These are phyloP conservation scores for Papilio helenus DNA, from an alignment of 1,140 invertebrate species.

Conservation along the genomic window DNA sequence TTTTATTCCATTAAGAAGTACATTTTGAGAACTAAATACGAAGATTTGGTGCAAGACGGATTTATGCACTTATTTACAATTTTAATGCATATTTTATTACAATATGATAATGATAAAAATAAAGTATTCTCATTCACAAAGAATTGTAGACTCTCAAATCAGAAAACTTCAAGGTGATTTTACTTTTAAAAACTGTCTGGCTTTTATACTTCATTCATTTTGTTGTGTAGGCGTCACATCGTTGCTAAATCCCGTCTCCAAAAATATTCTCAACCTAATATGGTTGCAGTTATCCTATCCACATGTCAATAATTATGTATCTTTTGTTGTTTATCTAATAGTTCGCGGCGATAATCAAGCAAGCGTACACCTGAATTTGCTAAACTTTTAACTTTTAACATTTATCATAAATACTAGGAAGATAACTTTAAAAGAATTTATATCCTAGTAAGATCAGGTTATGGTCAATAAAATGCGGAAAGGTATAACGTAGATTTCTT, in stretches of 20 bases:
- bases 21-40: neutral
- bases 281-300: neutral
- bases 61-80: neutral
- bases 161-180: neutral
- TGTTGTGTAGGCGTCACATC: neutral
- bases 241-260: neutral
- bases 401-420: neutral
- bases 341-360: too few species aligned
- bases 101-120: neutral
- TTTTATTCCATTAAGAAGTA: neutral
- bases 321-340: too few species aligned
- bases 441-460: neutral
- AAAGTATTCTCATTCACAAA: neutral
- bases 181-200: neutral
- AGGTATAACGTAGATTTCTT: slow-evolving; percentile 16
- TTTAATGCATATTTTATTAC: neutral
- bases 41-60: neutral
- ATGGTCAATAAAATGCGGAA: slow-evolving; percentile 18
- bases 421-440: neutral
- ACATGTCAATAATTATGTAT: neutral
- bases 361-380: too few species aligned
- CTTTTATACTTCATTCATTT: neutral
- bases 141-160: neutral
- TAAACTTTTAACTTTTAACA: neutral
- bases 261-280: slow-evolving; percentile 10